Evolutionary conservation across 2,797 vertebrate genomes (phyloP).

Genomic region (Coregonus sp.): DNA sequence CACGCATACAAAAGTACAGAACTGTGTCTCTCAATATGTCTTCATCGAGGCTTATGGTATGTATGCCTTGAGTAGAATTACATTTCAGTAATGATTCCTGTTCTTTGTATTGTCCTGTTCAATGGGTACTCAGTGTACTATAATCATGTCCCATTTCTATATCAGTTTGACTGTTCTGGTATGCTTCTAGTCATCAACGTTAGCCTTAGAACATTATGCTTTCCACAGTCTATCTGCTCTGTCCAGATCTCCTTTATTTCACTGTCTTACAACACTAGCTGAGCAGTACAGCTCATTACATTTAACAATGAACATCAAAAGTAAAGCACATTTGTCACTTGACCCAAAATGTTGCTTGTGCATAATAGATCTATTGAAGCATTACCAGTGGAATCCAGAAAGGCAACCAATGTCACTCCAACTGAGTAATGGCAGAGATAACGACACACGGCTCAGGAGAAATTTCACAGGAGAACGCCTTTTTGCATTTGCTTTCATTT

Average conservation of each 20-base stretch:
- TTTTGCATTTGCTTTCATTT: background rate
- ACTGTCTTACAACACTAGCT: slow-evolving; percentile 13
- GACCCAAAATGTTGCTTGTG: slow-evolving; percentile 24
- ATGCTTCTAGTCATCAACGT: slow-evolving; percentile 19
- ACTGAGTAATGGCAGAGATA: slow-evolving; percentile 32
- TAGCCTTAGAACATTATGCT: background rate
- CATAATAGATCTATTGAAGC: slow-evolving; percentile 33
- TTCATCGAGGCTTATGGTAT: background rate
- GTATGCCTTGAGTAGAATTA: background rate
- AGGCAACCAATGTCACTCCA: slow-evolving; percentile 21
- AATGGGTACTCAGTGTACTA: background rate
- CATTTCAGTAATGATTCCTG: background rate
- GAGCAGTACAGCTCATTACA: slow-evolving; percentile 34
- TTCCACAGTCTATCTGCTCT: slow-evolving; percentile 26
- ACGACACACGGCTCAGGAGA: slow-evolving; percentile 2
- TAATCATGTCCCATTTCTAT: background rate
- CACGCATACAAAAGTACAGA: background rate
- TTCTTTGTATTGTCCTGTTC: background rate
- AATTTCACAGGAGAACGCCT: slow-evolving; percentile 4
- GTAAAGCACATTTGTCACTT: slow-evolving; percentile 39
- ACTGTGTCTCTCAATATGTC: background rate
- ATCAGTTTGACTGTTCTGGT: background rate
- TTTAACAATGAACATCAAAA: slow-evolving; percentile 34
- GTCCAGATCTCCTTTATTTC: slow-evolving; percentile 17
- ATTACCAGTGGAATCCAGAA: slow-evolving; percentile 15